Base-by-base conservation (phyloP, 2,888 invertebrate genomes). In the Oxycera nigricornis region DNA sequence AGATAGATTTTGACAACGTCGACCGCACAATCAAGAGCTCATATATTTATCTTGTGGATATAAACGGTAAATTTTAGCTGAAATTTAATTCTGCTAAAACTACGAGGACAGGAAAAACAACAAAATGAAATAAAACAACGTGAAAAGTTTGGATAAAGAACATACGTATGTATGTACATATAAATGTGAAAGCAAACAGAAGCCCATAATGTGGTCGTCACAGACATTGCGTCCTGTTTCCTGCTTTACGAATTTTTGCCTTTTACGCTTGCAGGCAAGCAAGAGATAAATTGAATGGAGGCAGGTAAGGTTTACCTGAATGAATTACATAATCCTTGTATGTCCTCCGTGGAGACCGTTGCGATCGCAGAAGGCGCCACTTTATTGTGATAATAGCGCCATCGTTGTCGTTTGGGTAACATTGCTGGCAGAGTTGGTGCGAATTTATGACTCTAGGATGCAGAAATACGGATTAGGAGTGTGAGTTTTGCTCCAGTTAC, bases 221-320 rank as follows among this genome's bases (percentile, higher is more conserved):
- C 28, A 26, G 59, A 4, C 30, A 30, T 59, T 30, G 59, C 7
- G n/a, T 22, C 30, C 59, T 24, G 59, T 59, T 59, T 59, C 30
- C 28, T 59, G 28, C 28, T 59, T 4, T n/a, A n/a, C 59, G 2
- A 55, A 22, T 24, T 2, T 20, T 24, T 6, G 22, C 3, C 14
- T 6, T 22, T n/a, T n/a, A n/a, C 22, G 24, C 9, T 22, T 9
- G 55, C 11, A 55, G 17, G 17, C 22, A 22, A 2, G 55, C 20
- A 55, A 11, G 24, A 59, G 59, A 59, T 59, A 59, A 24, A 28
- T 28, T 30, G 28, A 59, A 59, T 59, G 59, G 24, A 59, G n/a
- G 59, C 59, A 59, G 59, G 59, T 59, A 30, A 59, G 26, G 59
- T 59, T 59, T 28, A 59, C 24, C 30, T 28, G 59, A 59, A 59